Conservation (phyloP, 2,113 vertebrate genomes). For the Atractosteus spatula region DNA sequence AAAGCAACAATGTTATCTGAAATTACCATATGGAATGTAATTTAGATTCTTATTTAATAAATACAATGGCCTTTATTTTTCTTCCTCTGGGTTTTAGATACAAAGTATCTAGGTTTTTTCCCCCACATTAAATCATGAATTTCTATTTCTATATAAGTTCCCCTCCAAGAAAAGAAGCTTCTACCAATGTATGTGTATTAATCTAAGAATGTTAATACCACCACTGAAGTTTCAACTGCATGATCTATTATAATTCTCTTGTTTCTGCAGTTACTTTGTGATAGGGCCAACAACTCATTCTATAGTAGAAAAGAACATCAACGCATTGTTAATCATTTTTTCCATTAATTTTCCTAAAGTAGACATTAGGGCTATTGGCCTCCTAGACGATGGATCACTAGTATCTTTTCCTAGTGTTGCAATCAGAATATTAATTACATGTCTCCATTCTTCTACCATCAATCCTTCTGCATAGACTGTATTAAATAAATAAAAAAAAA, state of each 20-base stretch:
- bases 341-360: constrained; percentile 53
- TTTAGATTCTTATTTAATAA: constrained; percentile 19
- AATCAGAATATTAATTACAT: constrained; percentile 60
- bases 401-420: constrained; percentile 35
- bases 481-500: constrained; percentile 54
- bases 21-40: constrained; percentile 8
- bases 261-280: constrained; percentile 31
- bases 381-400: constrained; percentile 39
- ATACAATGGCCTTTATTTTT: constrained; percentile 13
- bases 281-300: constrained; percentile 46
- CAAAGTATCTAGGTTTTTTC: neutral
- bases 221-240: constrained; percentile 20
- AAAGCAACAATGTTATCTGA: constrained; percentile 10
- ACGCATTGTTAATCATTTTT: constrained; percentile 51
- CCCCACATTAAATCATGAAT: constrained; percentile 13
- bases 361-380: constrained; percentile 32
- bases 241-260: constrained; percentile 34
- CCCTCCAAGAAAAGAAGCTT: constrained; percentile 13
- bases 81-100: constrained; percentile 6
- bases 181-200: constrained; percentile 24
- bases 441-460: constrained; percentile 46
- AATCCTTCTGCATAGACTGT: constrained; percentile 53
- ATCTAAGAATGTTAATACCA: constrained; percentile 8
- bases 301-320: constrained; percentile 41
- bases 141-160: constrained; percentile 14